Base-by-base conservation (phyloP, 2,797 vertebrate species). In the Emydoidea blandingii region DNA sequence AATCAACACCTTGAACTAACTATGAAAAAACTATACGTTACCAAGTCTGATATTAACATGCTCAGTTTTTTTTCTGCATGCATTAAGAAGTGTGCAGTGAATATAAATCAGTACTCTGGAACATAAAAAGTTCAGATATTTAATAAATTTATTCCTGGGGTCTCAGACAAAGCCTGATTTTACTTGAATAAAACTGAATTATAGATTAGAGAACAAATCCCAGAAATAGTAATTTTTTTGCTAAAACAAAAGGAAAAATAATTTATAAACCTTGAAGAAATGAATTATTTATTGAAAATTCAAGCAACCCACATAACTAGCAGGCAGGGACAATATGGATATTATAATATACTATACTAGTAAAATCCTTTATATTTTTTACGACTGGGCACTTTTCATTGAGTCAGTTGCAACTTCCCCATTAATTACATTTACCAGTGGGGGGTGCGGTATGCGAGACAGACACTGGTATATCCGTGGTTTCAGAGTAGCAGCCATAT, bases 1-100 rank as follows among this genome's bases (percentile, higher is more conserved):
- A 96, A 96, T 96, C 90, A 93, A 80, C 25, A 79, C 37, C 81
- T 93, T 59, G 87, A 95, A 68, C 94, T 93, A 96, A 21, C 80
- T 95, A 94, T 91, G 86, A 89, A 86, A 96, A 94, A 83, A 0
- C 23, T 5, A 6, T 57, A 89, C 21, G 80, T 91, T 96, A 91
- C 85, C 27, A 81, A 89, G 90, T 88, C 87, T 50, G 54, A 27
- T 92, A 94, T 88, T 94, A 89, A 94, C 85, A 95, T 79, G 31
- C 3, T 85, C 1, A 4, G 21, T 12, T 62, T 27, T 85, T 89
- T 95, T 86, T 72, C 29, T 86, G 5, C 6, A 11, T 91, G 5
- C 88, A 81, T 93, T 91, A 92, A 85, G 87, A 92, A 81, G 34
- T 37, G 37, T 91, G 82, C 6, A 47, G 47, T 83, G 92, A 96